These are phyloP conservation scores for Porites rus DNA, from an alignment of 92 coral and sea anemone genomes.

Conservation along the genomic window DNA sequence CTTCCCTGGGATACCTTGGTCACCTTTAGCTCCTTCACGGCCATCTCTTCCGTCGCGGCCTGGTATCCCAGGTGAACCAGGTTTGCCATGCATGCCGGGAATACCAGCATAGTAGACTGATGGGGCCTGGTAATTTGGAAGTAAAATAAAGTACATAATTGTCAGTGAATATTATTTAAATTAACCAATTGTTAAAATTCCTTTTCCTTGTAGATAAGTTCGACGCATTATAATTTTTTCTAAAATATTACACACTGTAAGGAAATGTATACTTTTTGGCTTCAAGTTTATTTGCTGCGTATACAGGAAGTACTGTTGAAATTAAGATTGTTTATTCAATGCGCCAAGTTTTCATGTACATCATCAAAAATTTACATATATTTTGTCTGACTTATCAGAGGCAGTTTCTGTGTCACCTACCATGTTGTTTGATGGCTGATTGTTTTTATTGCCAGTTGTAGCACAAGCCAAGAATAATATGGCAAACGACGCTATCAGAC, in stretches of 20 bases:
- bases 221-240: no score
- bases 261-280: no score
- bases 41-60: no score
- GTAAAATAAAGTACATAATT: no score
- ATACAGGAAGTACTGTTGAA: no score
- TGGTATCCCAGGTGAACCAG: neutral
- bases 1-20: neutral
- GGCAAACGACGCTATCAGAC: neutral
- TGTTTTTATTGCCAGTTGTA: neutral
- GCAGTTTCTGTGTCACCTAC: neutral
- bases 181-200: no score
- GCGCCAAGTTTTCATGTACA: neutral
- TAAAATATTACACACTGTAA: no score
- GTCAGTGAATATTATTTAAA: no score
- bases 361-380: neutral
- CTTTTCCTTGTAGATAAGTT: no score
- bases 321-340: neutral
- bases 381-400: neutral
- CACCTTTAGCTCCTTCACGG: neutral
- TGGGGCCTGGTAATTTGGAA: no score
- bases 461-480: neutral
- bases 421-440: neutral
- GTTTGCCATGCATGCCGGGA: neutral
- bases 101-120: neutral
- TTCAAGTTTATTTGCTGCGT: no score